These are phyloP conservation scores for Anser brachyrhynchus DNA, from an alignment of 2,113 vertebrate species.

Conservation along the genomic window DNA sequence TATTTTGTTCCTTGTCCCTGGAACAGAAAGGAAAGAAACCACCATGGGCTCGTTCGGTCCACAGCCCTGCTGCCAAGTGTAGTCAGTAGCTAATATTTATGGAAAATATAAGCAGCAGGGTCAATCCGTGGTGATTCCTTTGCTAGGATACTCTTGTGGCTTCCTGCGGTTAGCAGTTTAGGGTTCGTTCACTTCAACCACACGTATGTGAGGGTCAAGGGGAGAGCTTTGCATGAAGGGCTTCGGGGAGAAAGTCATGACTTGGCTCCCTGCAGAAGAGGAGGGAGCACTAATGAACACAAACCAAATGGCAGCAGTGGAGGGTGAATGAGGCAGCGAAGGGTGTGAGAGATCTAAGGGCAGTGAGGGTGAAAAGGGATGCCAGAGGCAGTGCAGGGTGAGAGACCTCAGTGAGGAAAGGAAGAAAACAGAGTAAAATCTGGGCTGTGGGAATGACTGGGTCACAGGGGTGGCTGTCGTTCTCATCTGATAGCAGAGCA, in stretches of 20 bases:
- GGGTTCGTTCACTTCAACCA: not conserved
- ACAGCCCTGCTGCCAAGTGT: not conserved
- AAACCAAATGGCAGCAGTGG: not conserved
- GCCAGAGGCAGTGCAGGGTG: not conserved
- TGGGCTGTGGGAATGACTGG: not conserved
- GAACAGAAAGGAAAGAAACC: not conserved
- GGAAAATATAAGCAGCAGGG: not conserved
- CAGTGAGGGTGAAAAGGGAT: not conserved
- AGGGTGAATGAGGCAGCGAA: not conserved
- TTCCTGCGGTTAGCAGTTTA: not conserved
- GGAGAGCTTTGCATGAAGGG: not conserved
- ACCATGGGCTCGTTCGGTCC: not conserved
- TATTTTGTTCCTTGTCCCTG: not conserved
- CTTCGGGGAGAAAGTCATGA: not conserved
- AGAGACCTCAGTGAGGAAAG: not conserved
- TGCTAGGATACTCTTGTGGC: not conserved
- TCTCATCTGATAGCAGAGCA: not conserved
- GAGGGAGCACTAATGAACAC: not conserved
- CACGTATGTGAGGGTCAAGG: not conserved
- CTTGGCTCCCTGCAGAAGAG: not conserved
- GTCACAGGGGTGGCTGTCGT: not conserved
- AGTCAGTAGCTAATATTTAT: not conserved
- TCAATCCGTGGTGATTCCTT: not conserved
- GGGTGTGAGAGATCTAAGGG: rapidly evolving
- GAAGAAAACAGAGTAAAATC: not conserved